Base-by-base conservation (phyloP, 1,140 invertebrate genomes). In the Lordiphosa collinella region DNA sequence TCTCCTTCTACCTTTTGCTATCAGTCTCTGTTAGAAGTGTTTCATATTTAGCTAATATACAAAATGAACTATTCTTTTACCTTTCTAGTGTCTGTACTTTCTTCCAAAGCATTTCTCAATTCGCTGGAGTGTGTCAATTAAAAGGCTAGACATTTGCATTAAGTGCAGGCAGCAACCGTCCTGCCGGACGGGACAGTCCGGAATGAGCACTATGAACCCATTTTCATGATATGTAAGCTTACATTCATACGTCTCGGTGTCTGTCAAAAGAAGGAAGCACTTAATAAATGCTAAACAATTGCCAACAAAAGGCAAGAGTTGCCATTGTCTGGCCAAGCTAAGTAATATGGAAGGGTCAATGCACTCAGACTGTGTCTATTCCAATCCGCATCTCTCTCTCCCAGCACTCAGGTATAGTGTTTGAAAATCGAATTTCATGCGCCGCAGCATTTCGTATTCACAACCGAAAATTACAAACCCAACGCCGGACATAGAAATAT, bases 211-310 rank as follows among this genome's bases (percentile, higher is more conserved):
- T 79, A 61, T 79, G 58, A 69, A 52, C 47, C 64, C 40, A 48
- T 57, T 37, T 34, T 37, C 51, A 36, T 62, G 44, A 48, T 49
- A 55, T 44, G 29, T 56, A 34, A 12, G 34, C 14, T 22, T 22
- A 47, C 22, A 50, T 38, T 32, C 41, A 35, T 53, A 59, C 43
- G 51, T 62, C 56, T 57, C 59, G 66, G 60, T 75, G 66, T 52
- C 59, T 62, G 73, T 52, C 66, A 58, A 50, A 61, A 59, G 22
- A 57, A 74, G 75, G 75, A 80, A 80, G 70, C 75, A 75, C 76
- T 80, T 80, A 74, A 80, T 80, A 80, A 80, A 80, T 82, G 61
- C 75, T 62, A 80, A 74, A 66, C 75, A 70, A 74, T 67, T 62
- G 66, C 55, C 65, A 80, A 80, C 75, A 80, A 80, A 76, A 59